Evolutionary conservation across 2,113 vertebrate species (phyloP).

Genomic region (Pao palembangensis): DNA sequence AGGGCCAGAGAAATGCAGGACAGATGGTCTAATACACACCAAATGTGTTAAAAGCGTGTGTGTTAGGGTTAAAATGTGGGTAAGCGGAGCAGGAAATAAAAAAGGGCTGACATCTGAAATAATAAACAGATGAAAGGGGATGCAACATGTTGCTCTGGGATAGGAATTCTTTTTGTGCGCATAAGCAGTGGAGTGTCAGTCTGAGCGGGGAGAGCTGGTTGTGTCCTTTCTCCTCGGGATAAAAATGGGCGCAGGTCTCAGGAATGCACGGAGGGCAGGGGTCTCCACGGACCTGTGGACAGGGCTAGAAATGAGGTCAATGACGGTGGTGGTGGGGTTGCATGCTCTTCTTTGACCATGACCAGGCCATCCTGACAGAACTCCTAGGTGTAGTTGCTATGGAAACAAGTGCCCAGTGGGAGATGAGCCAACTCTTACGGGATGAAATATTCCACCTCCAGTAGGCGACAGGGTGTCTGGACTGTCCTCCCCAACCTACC

Average conservation of each 20-base stretch:
- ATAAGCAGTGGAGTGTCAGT: no score
- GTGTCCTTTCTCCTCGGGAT: conserved; percentile 4
- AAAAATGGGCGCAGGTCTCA: conserved; percentile 8
- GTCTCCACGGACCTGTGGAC: not conserved
- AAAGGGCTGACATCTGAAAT: conserved; percentile 23
- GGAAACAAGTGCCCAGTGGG: conserved; percentile 52
- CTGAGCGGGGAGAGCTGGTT: not conserved
- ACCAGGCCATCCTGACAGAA: conserved; percentile 39
- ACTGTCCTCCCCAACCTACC: conserved; percentile 69
- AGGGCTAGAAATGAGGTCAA: conserved; percentile 2
- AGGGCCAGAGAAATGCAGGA: conserved; percentile 17
- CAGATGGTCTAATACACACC: conserved; percentile 39
- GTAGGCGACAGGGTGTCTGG: conserved; percentile 67
- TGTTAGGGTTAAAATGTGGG: conserved; percentile 55
- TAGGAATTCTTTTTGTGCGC: no score
- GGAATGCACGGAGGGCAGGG: conserved; percentile 11
- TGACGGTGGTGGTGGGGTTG: conserved; percentile 12
- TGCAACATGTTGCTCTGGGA: conserved; percentile 4
- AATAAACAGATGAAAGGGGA: conserved; percentile 30
- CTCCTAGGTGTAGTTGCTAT: conserved; percentile 48
- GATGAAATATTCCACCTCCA: conserved; percentile 50
- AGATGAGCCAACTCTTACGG: conserved; percentile 41
- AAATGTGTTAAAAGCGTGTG: conserved; percentile 25
- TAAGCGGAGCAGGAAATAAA: conserved; percentile 47
- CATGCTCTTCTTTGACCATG: conserved; percentile 26